A percentile compares a stretch with the other conserved stretches of the same genome.
These are phyloP conservation scores for Sipha maydis DNA, from an alignment of 2,888 invertebrate species.

Conservation along the genomic window DNA sequence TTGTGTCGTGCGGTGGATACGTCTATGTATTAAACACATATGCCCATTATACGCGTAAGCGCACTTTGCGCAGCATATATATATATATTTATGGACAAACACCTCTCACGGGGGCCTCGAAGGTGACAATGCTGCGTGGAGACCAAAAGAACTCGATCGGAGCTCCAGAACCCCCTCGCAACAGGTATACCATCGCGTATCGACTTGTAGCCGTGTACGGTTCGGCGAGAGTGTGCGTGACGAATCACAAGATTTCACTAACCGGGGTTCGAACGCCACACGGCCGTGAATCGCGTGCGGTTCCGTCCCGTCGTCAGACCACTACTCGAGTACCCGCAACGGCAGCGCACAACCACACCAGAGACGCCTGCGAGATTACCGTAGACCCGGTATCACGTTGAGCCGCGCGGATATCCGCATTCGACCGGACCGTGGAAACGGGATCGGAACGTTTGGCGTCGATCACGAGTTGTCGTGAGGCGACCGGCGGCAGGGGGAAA, in stretches of 20 bases:
- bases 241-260: background rate
- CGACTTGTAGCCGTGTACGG: background rate
- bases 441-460: no score
- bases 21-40: background rate
- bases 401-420: no score
- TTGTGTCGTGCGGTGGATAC: background rate
- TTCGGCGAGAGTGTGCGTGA: slow-evolving; percentile 9
- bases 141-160: slow-evolving; percentile 8
- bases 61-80: background rate
- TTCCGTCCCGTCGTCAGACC: no score
- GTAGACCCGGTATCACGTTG: no score
- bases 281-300: no score
- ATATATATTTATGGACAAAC: background rate
- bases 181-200: background rate
- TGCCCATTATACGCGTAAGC: background rate
- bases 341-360: no score
- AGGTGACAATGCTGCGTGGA: background rate
- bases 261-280: slow-evolving; percentile 12
- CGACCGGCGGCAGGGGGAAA: no score
- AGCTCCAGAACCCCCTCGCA: background rate
- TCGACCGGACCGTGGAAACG: no score
- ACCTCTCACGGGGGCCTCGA: background rate
- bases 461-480: no score
- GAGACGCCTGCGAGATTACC: no score
- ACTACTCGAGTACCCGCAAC: no score